Conservation (phyloP, 1,140 invertebrate genomes). For the Neodiprion virginianus region DNA sequence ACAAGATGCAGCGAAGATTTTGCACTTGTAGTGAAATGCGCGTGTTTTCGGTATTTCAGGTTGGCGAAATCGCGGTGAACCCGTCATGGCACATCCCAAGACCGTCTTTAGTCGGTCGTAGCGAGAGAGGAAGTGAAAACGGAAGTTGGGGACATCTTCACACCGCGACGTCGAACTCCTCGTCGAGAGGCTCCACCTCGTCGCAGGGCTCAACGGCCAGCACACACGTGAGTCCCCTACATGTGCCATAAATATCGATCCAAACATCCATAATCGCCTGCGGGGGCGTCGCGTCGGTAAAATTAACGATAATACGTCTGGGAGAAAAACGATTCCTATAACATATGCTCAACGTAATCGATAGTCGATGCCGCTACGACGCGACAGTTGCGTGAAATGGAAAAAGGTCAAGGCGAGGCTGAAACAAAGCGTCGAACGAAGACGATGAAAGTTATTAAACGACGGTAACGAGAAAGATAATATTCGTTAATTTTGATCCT, state of each 20-base stretch:
- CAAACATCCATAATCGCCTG: neutral
- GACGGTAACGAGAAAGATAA: no score
- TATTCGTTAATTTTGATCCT: no score
- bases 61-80: conserved; percentile 50
- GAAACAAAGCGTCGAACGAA: no score
- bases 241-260: neutral
- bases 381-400: neutral
- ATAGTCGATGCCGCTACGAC: neutral
- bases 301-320: no score
- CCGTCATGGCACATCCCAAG: conserved; percentile 78
- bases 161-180: conserved; percentile 43
- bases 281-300: no score
- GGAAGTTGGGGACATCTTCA: conserved; percentile 51
- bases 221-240: conserved; percentile 70
- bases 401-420: conserved; percentile 1
- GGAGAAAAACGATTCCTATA: no score
- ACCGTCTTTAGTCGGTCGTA: conserved; percentile 69
- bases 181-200: conserved; percentile 71
- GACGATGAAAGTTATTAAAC: no score
- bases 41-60: conserved; percentile 55
- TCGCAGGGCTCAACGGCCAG: conserved; percentile 78
- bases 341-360: neutral
- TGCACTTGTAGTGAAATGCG: no score
- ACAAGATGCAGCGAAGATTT: no score
- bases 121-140: conserved; percentile 55